phyloP scores from a whole-genome alignment of 2,888 invertebrate genomes.

The Danaus chrysippus region DNA sequence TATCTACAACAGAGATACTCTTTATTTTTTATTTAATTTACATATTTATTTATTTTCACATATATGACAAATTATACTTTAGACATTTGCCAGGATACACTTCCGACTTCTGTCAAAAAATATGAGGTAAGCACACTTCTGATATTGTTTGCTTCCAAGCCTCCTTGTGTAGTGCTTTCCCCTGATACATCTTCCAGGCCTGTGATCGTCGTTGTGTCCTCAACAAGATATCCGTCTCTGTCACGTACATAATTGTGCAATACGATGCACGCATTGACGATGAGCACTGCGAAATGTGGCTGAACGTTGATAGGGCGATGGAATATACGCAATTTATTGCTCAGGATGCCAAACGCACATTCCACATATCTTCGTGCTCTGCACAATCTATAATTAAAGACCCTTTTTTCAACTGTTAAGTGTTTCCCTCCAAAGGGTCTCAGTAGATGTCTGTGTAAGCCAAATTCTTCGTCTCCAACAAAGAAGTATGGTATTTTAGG shows the following conservation, averaged over 20 bases:
- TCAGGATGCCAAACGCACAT: slow-evolving; percentile 34
- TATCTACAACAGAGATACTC: no score
- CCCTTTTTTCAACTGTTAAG: no score
- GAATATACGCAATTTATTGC: slow-evolving; percentile 33
- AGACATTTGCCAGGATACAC: slow-evolving; percentile 32
- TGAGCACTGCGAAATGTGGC: no score
- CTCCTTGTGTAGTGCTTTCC: slow-evolving; percentile 26
- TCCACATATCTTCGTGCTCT: slow-evolving; percentile 33
- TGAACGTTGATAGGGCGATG: slow-evolving; percentile 26
- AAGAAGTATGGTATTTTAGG: slow-evolving; percentile 32
- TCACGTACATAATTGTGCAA: no score
- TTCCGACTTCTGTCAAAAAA: slow-evolving; percentile 35
- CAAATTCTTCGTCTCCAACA: slow-evolving; percentile 34
- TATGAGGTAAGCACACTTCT: slow-evolving; percentile 35
- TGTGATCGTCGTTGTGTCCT: slow-evolving; percentile 21
- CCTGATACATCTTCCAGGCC: slow-evolving; percentile 17
- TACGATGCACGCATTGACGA: slow-evolving; percentile 20
- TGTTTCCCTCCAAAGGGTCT: slow-evolving; percentile 31
- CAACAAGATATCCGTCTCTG: slow-evolving; percentile 24
- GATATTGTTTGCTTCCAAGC: slow-evolving; percentile 31
- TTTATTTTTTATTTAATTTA: no score
- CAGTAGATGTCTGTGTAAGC: slow-evolving; percentile 29
- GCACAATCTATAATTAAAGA: slow-evolving; percentile 33
- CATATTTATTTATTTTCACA: no score
- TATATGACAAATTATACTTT: no score